Evolutionary conservation across 1,140 invertebrate genomes (phyloP), one percentile per base, ranked within the genome.

Genomic region (Pogonomyrmex californicus): DNA sequence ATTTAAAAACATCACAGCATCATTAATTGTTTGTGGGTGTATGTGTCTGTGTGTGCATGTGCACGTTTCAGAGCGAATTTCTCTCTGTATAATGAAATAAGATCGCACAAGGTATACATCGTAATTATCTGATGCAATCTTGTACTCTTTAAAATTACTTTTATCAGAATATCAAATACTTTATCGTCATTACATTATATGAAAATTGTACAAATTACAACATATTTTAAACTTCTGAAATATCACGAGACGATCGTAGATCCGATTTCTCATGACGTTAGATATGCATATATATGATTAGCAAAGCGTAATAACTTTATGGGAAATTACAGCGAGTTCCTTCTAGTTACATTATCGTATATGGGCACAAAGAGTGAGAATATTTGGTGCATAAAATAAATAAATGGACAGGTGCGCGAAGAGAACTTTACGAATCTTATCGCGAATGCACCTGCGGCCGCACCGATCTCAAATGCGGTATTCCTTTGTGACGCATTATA

Each of bases 131-230:
- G n/a, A 70, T 30, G 36, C 14, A 51, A 65, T 78, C 51, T 76
- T 14, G 23, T 10, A 23, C 41, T n/a, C 41, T 63, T 44, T 36
- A 38, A 77, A 47, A 49, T 47, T n/a, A n/a, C 17, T 77, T 63
- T 63, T 47, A 63, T 77, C 75, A 10, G 41, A 77, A 0, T 77
- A 47, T 47, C 58, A 77, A 77, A 77, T 68, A 49, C 38, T 68
- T 68, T 47, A 68, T 49, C 41, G 41, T 47, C 23, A 23, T 68
- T n/a, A 17, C 7, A 30, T 47, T 10, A 1, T 47, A 47, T 68
- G 65, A 49, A 68, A 68, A 68, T 68, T 47, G 9, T 2, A 75
- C 36, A 58, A 14, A 10, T 9, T 30, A 30, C 65, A 66, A 66
- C 36, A 17, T 44, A 7, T 49, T 9, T 38, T 17, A 62, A 62